phyloP scores from a whole-genome alignment of 2,113 vertebrate genomes.

The Taurulus bubalis region DNA sequence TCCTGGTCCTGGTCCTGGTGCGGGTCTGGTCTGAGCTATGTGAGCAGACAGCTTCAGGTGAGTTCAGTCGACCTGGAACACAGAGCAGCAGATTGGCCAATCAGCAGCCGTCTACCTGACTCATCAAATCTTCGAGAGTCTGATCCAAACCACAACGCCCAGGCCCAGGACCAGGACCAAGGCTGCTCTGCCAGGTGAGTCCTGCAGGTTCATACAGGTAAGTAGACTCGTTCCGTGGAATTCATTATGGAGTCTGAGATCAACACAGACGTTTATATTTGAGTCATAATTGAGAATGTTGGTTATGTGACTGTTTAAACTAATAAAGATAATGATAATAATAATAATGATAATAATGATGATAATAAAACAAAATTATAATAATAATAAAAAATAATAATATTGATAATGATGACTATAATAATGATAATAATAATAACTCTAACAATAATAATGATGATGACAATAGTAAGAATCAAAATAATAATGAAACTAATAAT shows the following conservation, averaged over 20 bases:
- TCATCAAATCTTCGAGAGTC: slow-evolving; percentile 31
- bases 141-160: background rate
- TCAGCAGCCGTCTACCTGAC: slow-evolving; percentile 6
- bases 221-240: background rate
- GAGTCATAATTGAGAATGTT: too few relatives aligned
- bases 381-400: too few relatives aligned
- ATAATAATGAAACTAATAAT: background rate
- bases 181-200: background rate
- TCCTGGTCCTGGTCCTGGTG: slow-evolving; percentile 2
- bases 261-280: background rate
- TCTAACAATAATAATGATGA: too few relatives aligned
- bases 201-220: background rate
- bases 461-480: too few relatives aligned
- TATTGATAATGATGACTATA: too few relatives aligned
- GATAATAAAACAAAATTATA: too few relatives aligned
- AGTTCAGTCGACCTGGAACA: slow-evolving; percentile 33
- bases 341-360: too few relatives aligned
- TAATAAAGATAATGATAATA: background rate
- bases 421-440: too few relatives aligned
- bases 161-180: background rate
- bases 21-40: background rate
- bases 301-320: background rate
- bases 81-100: slow-evolving; percentile 7
- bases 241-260: background rate
- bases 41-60: slow-evolving; percentile 9